Evolutionary conservation across 2,888 invertebrate species (phyloP).

Genomic region (Nephrotoma guestfalica): DNA sequence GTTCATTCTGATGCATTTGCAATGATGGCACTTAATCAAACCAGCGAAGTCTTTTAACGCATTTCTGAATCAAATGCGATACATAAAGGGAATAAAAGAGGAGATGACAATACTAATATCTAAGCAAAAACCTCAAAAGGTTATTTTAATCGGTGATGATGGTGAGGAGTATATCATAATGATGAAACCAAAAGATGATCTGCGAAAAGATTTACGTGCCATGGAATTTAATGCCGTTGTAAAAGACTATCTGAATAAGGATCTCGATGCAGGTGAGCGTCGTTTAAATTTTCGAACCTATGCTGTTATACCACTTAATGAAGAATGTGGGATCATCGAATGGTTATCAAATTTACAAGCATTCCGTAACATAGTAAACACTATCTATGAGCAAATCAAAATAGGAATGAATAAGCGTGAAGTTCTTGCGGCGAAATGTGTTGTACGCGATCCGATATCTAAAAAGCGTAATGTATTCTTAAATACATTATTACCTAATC

Average conservation of each 20-base stretch:
- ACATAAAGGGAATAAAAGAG: constrained; percentile 68
- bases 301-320: constrained; percentile 85
- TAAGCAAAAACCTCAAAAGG: constrained; percentile 78
- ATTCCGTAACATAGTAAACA: constrained; percentile 50
- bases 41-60: constrained; percentile 14
- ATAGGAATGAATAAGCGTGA: constrained; percentile 20
- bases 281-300: constrained; percentile 78
- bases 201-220: constrained; percentile 88
- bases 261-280: constrained; percentile 69
- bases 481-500: constrained; percentile 20
- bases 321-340: constrained; percentile 90
- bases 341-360: constrained; percentile 85
- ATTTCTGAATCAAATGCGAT: constrained; percentile 37
- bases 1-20: constrained; percentile 56
- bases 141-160: constrained; percentile 71
- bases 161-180: constrained; percentile 78
- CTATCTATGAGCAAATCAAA: constrained; percentile 58
- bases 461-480: constrained; percentile 25
- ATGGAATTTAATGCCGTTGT: constrained; percentile 96
- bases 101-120: constrained; percentile 71
- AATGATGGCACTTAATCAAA: constrained; percentile 48
- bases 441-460: constrained; percentile 14
- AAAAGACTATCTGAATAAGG: constrained; percentile 75
- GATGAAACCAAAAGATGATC: constrained; percentile 91
- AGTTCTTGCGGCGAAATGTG: constrained; percentile 19